Base-by-base conservation (phyloP, 2,888 invertebrate species). In the Conops quadrifasciatus region DNA sequence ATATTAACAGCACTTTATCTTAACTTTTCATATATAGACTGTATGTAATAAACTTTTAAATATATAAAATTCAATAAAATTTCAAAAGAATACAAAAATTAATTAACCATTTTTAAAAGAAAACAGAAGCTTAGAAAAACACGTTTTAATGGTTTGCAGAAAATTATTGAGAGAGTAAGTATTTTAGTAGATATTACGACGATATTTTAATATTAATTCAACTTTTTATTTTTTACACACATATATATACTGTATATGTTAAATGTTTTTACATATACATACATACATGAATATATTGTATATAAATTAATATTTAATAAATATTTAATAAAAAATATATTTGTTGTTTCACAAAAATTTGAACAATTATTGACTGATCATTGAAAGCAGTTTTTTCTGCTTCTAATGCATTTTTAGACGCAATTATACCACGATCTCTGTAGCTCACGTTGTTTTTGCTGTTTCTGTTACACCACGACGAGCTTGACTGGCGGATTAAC, bases 401-500 rank as follows among this genome's bases (percentile, higher is more conserved):
- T 28, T 36, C 36, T 9, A 36, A 36, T 7, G 58, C 26, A 15
- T 28, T 15, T 28, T 58, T 11, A 2, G 58, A 19, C 5, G 28
- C 28, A 15, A 26, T 49, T 16, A 11, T 58, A 56, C n/a, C n/a
- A 21, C 24, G 49, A 26, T 9, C n/a, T 47, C n/a, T 53, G 65
- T 30, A n/a, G 66, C 43, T 36, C 19, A 13, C 2, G 30, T 65
- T 66, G 67, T 47, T n/a, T 24, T 49, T 28, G 26, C 28, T 51
- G n/a, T n/a, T 49, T 45, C 13, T 47, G 5, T 49, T 64, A 26
- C 28, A 51, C 16, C 66, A n/a, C 24, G 30, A 24, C n/a, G 16
- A 15, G 13, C 30, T 71, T 36, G 47, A 59, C 59, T 70, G 65
- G 60, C 67, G 11, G 62, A 75, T 73, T 82, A 81, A 71, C 80